phyloP scores from a whole-genome alignment of 2,797 vertebrate genomes.

The Avahi laniger region DNA sequence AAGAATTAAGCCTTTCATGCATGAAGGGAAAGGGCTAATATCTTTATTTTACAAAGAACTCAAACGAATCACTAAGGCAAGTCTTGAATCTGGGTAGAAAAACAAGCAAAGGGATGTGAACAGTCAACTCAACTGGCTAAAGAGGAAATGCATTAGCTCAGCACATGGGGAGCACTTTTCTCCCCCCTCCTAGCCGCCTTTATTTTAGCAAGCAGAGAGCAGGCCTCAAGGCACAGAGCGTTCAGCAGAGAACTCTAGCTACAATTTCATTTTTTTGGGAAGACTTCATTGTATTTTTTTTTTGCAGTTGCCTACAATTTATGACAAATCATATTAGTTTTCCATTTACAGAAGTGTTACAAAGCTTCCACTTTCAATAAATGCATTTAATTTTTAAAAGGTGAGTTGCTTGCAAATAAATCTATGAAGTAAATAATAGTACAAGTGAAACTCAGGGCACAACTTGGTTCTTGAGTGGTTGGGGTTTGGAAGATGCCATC shows the following conservation, averaged over 20 bases:
- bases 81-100: neutral
- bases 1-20: neutral
- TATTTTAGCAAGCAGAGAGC: neutral
- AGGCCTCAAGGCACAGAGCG: neutral
- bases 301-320: neutral
- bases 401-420: neutral
- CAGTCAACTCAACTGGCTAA: neutral
- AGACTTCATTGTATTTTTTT: neutral
- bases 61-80: neutral
- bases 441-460: neutral
- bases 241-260: neutral
- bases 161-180: neutral
- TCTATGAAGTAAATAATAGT: neutral
- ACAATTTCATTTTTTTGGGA: neutral
- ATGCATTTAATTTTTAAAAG: constrained; percentile 25
- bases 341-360: neutral
- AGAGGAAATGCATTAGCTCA: neutral
- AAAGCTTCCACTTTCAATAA: neutral
- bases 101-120: neutral
- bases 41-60: constrained; percentile 23
- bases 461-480: neutral
- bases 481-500: neutral
- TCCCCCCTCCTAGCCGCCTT: neutral
- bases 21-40: neutral
- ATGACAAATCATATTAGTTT: neutral